These are phyloP conservation scores for Prosopocoilus inquinatus DNA, from an alignment of 2,888 invertebrate genomes.

Conservation along the genomic window DNA sequence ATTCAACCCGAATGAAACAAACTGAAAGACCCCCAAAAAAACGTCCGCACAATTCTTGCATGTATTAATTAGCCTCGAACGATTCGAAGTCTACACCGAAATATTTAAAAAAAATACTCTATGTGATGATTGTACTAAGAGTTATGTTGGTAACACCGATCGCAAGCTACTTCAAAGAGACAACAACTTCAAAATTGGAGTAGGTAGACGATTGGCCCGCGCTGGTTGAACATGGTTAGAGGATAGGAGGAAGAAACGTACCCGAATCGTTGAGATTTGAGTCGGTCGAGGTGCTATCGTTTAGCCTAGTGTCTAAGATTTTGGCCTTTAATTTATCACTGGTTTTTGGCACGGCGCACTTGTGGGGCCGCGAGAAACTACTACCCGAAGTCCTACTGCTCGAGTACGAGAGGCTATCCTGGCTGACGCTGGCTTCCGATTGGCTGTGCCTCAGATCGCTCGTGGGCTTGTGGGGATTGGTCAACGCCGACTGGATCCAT, in stretches of 20 bases:
- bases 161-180: not conserved
- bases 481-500: slow-evolving; percentile 55
- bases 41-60: too few species aligned
- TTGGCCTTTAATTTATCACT: slow-evolving; percentile 49
- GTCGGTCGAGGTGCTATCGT: slow-evolving; percentile 52
- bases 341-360: slow-evolving; percentile 39
- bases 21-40: too few species aligned
- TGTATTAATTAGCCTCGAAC: too few species aligned
- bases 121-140: slow-evolving; percentile 30
- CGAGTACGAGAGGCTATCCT: slow-evolving; percentile 42
- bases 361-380: slow-evolving; percentile 41
- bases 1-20: too few species aligned
- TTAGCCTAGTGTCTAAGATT: slow-evolving; percentile 43
- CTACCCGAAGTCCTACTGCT: slow-evolving; percentile 46
- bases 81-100: too few species aligned
- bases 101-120: not conserved
- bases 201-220: slow-evolving; percentile 27
- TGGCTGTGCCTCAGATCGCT: slow-evolving; percentile 54
- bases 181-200: slow-evolving; percentile 2
- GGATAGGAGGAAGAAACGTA: slow-evolving; percentile 62
- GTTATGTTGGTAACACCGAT: slow-evolving; percentile 11
- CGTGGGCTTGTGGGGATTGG: slow-evolving; percentile 30
- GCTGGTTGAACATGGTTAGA: slow-evolving; percentile 42
- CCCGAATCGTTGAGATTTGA: slow-evolving; percentile 62
- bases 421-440: slow-evolving; percentile 51